Evolutionary conservation across 2,797 vertebrate species (phyloP).

Genomic region (Coregonus suidteri): DNA sequence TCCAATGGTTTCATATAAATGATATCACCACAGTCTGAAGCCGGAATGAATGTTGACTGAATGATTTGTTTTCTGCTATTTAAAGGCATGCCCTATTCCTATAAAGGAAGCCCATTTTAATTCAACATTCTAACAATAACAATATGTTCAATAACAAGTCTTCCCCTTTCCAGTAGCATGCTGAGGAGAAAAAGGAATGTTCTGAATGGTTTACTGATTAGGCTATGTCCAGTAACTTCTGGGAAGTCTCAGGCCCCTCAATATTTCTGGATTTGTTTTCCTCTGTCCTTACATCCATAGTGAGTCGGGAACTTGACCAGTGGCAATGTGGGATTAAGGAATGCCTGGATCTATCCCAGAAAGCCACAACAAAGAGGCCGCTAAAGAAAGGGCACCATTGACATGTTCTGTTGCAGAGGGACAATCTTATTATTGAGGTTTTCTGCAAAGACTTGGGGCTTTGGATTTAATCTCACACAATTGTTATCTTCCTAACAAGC

Average conservation of each 20-base stretch:
- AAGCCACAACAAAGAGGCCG: not conserved
- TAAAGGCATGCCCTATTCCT: too few relatives aligned
- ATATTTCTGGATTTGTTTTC: constrained; percentile 9
- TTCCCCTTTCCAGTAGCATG: not conserved
- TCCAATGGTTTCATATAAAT: too few relatives aligned
- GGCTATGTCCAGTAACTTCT: not conserved
- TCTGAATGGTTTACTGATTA: not conserved
- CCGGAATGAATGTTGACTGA: too few relatives aligned
- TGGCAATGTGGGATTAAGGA: not conserved
- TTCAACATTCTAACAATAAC: too few relatives aligned
- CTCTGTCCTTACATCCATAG: not conserved
- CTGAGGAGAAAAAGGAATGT: not conserved
- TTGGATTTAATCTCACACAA: not conserved
- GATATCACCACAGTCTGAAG: too few relatives aligned
- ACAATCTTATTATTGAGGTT: not conserved
- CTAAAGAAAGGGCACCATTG: not conserved
- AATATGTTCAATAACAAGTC: too few relatives aligned
- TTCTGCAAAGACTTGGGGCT: not conserved
- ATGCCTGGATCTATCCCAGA: not conserved
- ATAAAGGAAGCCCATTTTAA: too few relatives aligned
- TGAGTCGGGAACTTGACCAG: not conserved
- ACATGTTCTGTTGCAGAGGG: not conserved
- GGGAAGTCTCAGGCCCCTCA: not conserved
- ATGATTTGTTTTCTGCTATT: too few relatives aligned
- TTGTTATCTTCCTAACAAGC: not conserved